Evolutionary conservation across 1,140 invertebrate genomes (phyloP).

Genomic region (Octopus sinensis): DNA sequence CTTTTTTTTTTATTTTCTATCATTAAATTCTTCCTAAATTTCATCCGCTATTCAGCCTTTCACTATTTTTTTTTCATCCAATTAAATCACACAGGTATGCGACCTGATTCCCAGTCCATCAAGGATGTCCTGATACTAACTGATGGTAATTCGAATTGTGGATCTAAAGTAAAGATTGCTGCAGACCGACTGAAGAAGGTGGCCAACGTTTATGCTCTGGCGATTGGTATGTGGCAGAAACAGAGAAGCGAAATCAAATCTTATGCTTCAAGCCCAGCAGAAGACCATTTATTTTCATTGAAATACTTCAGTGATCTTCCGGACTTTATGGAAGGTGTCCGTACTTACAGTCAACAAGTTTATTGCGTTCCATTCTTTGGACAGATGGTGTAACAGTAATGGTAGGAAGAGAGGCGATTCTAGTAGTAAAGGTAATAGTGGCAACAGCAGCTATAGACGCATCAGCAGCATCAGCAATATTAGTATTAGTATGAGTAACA

Average conservation of each 20-base stretch:
- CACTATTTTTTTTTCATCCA: no score
- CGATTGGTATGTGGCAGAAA: not conserved
- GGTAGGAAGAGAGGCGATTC: no score
- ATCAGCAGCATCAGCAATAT: no score
- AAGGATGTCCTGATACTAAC: conserved; percentile 3
- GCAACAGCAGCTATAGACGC: no score
- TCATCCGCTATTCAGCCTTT: no score
- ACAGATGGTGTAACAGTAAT: not conserved
- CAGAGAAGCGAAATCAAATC: not conserved
- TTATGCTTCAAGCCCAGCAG: not conserved
- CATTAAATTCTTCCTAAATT: no score
- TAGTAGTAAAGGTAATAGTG: no score
- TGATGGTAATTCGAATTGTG: not conserved
- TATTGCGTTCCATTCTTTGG: conserved; percentile 9
- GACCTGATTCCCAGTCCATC: not conserved
- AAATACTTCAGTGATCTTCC: not conserved
- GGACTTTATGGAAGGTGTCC: not conserved
- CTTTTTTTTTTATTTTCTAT: no score
- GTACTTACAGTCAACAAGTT: not conserved
- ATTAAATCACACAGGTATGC: not conserved
- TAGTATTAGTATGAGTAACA: no score
- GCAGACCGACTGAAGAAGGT: not conserved
- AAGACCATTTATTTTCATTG: not conserved
- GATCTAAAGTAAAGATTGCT: not conserved
- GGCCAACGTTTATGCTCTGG: conserved; percentile 1